Base-by-base conservation (phyloP, 2,113 vertebrate genomes). In the Chionodraco myersi region DNA sequence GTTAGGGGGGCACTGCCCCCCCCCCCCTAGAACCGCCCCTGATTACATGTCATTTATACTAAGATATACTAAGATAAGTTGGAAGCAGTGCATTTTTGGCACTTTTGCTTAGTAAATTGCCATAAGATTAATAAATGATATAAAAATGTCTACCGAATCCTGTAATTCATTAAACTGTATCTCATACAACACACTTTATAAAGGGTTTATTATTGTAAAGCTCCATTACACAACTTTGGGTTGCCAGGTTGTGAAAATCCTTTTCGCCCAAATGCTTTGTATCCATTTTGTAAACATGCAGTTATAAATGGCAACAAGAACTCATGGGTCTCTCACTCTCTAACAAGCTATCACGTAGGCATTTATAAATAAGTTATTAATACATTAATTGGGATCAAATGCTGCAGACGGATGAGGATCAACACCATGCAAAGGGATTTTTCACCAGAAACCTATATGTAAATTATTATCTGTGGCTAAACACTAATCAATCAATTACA, bases 191-290 rank as follows among this genome's bases (percentile, higher is more conserved):
- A 15, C 1, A 9, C 13, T 18, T 54, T n/a, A 36, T 45, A 12
- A 53, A 30, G 4, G 1, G 3, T 18, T 67, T 51, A 8, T 12
- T 47, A 47, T 47, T 52, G 7, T 21, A 44, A 41, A 18, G 16
- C 26, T 64, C 16, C 4, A 13, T 54, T 53, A 21, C n/a, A 59
- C 34, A 67, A 52, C 16, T n/a, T 45, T 23, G 54, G 48, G 3
- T 78, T 57, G 26, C 49, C 14, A 58, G 51, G 44, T 47, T 79
- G 16, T 41, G 34, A 57, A 72, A 57, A 26, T 18, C 18, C 6
- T 4, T 3, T 14, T 62, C 12, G 15, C 4, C 8, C 30, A 21
- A 4, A 21, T 57, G 59, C 67, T 65, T 44, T 0, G 2, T 53
- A 16, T 57, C 8, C 48, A 0, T 48, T 73, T 11, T 34, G 2